Evolutionary conservation across 2,113 vertebrate genomes (phyloP).

Genomic region (Lepisosteus oculatus): DNA sequence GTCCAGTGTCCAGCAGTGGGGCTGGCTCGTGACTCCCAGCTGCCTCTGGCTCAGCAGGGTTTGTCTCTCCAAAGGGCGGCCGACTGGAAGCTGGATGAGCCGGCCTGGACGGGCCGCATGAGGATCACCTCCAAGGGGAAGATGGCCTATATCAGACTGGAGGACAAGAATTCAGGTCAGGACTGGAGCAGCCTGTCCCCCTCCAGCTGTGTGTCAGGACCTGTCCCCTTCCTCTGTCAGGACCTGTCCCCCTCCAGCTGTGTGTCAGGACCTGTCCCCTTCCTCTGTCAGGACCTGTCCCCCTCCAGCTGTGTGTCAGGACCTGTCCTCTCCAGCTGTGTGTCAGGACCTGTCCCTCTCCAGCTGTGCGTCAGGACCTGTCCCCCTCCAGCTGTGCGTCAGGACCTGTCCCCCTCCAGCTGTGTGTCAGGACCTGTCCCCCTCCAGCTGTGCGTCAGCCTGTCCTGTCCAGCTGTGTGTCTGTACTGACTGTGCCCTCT

Average conservation of each 20-base stretch:
- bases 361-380: too few relatives aligned
- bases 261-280: background rate
- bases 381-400: background rate
- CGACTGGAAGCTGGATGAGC: slow-evolving; percentile 95
- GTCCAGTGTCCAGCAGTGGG: too few relatives aligned
- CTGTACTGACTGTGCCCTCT: background rate
- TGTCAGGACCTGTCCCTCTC: background rate
- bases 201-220: background rate
- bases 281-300: slow-evolving; percentile 47
- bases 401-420: background rate
- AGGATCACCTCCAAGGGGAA: slow-evolving; percentile 85
- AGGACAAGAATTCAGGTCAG: slow-evolving; percentile 86
- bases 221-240: slow-evolving; percentile 47
- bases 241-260: background rate
- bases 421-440: too few relatives aligned
- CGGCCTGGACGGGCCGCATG: slow-evolving; percentile 87
- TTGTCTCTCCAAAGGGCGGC: slow-evolving; percentile 70
- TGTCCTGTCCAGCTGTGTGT: background rate
- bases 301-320: background rate
- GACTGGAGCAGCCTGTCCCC: background rate
- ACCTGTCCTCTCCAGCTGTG: background rate
- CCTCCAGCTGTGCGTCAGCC: background rate
- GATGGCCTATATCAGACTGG: slow-evolving; percentile 82
- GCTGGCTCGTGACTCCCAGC: too few relatives aligned
- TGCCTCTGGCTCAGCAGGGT: too few relatives aligned